Evolutionary conservation across 2,113 vertebrate genomes (phyloP), one percentile per base, ranked within the genome.

Genomic region (Dipodomys spectabilis): DNA sequence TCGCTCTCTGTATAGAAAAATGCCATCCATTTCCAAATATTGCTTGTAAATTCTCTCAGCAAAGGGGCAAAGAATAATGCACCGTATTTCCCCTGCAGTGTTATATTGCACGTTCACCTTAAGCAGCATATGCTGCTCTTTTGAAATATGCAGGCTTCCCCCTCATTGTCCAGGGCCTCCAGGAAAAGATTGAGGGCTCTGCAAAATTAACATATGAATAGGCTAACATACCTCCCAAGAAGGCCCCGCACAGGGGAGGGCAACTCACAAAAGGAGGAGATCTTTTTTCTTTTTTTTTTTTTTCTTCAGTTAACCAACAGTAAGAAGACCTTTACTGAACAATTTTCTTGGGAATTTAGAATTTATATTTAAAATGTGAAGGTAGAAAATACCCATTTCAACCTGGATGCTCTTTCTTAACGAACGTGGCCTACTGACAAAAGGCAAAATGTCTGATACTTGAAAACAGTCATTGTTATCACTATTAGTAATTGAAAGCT

Each of bases 121-220:
- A 88, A 92, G 89, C 68, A 95, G 81, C 95, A 96, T 94, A 96
- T 93, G 95, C 94, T 96, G 93, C 86, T 92, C 94, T 96, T 95
- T 94, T 96, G 95, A 97, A 95, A 96, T 95, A 94, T 89, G 87
- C 95, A 94, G 91, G 45, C 80, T 78, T 80, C 96, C 95, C 85
- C 87, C 75, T 94, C 81, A 91, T 96, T 93, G 96, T 93, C 95
- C 78, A 90, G 95, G 86, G 81, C 82, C 89, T 96, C 91, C n/a
- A 83, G 80, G 97, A 96, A 96, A 97, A 96, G 91, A 89, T 74
- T 35, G 94, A 97, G 78, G 91, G 90, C 82, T 91, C 95, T 84
- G 28, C 53, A 0, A 13, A 95, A 97, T 97, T 97, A 96, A 39
- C 95, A 97, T 96, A 95, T 93, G 97, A 97, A 97, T 95, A 91